Evolutionary conservation across 2,797 vertebrate species (phyloP), one percentile per base, ranked within the genome.

Genomic region (Apogon hyalosoma): DNA sequence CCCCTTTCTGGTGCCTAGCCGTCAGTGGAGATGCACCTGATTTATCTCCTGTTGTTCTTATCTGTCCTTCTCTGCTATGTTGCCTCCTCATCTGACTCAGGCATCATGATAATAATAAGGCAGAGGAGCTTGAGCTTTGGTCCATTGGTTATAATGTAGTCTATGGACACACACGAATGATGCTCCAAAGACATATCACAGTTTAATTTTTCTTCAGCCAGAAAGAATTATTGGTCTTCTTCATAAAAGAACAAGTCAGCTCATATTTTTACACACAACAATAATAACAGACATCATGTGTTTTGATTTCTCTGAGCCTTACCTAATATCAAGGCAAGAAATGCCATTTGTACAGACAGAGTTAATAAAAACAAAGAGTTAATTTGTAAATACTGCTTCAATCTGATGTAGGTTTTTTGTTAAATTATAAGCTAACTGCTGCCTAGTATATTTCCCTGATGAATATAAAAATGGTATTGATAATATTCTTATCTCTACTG

Each of bases 61-160:
- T 80, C 79, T 68, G 62, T 63, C 70, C 74, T 81, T 76, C 71
- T 69, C 61, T 84, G 83, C 80, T 64, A 6, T 53, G 60, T 13
- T 75, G 73, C 82, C 77, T 79, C 86, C 86, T 84, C 74, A 79
- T 50, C 70, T 83, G 82, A 85, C 83, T 77, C 83, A 77, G 64
- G 75, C 75, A 59, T 75, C 19, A 21, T 21, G 73, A 76, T 81
- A 82, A 85, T 81, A 82, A 85, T 55, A 85, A 75, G 77, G 65
- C 42, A 61, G 73, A 68, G 62, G 38, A 82, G 59, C 61, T 54
- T 38, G 49, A 69, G 69, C 65, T 63, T 46, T 11, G 16, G 50
- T 56, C 36, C 73, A 49, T 6, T 3, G 3, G 55, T 59, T 74
- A 50, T 60, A 60, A 39, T 67, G 46, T 47, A 69, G 49, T 48